These are phyloP conservation scores for Gasterosteus nipponicus DNA, from an alignment of 2,113 vertebrate genomes.

Conservation along the genomic window DNA sequence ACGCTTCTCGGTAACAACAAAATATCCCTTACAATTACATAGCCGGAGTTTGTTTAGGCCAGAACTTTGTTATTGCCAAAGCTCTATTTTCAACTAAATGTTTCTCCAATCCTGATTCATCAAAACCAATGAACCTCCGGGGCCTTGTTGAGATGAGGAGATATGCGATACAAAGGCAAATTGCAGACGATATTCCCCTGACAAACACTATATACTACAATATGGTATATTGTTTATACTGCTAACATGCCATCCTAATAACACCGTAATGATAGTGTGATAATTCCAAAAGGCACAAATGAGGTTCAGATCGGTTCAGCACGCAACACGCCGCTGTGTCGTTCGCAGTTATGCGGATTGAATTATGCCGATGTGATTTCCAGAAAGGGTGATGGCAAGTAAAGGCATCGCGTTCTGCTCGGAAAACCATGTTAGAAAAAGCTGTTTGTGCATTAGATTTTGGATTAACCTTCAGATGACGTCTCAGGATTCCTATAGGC, in stretches of 20 bases:
- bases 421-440: conserved; percentile 19
- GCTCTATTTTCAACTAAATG: conserved; percentile 57
- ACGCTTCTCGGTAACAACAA: conserved; percentile 68
- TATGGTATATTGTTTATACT: conserved; percentile 46
- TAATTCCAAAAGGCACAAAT: conserved; percentile 54
- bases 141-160: conserved; percentile 50
- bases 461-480: conserved; percentile 56
- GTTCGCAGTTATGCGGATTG: conserved; percentile 49
- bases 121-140: conserved; percentile 52
- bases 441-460: conserved; percentile 60
- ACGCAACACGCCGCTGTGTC: conserved; percentile 24
- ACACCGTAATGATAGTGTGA: conserved; percentile 46
- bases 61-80: conserved; percentile 64
- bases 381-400: conserved; percentile 43
- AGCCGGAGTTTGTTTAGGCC: conserved; percentile 69
- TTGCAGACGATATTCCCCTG: conserved; percentile 53
- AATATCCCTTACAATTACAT: conserved; percentile 65
- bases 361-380: conserved; percentile 62
- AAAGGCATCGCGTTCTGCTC: conserved; percentile 38
- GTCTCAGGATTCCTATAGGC: conserved; percentile 50
- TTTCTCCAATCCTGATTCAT: conserved; percentile 57
- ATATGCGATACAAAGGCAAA: conserved; percentile 59
- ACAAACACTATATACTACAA: conserved; percentile 37
- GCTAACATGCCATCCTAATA: conserved; percentile 52
- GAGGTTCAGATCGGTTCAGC: conserved; percentile 27